Evolutionary conservation across 2,888 invertebrate species (phyloP), one percentile per base, ranked within the genome.

Genomic region (Clusia tigrina): DNA sequence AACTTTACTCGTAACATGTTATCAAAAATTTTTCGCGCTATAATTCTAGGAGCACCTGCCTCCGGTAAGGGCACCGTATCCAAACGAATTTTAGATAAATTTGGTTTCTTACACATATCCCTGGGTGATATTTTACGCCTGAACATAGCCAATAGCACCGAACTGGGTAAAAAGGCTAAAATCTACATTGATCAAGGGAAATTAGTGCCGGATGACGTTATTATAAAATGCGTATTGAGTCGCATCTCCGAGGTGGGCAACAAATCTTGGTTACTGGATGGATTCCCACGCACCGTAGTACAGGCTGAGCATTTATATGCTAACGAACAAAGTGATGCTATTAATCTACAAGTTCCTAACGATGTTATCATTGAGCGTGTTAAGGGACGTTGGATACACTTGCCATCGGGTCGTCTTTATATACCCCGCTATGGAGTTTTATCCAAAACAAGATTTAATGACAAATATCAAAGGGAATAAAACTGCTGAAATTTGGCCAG

Each of bases 41-140:
- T 96, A 64, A 95, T 97, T 75, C 87, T 97, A 73, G 97, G 97
- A 5, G 95, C 96, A 26, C 97, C 97, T 51, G 97, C 94, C 6
- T 96, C 96, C 1, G 97, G 97, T 22, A 94, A 94, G 81, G 94
- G 94, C 10, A 98, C 98, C 2, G 94, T 98, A 78, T 95, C 97
- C 0, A 88, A 90, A n/a, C 87, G 96, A 70, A 96, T 98, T 73
- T 90, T 95, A 2, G 89, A 91, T 71, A 91, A 90, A 75, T 98
- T 96, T 81, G 88, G 88, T 68, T 86, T 97, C 72, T 87, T 88
- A 72, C 96, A 98, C 85, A 87, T 98, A 57, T 93, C 97, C 2
- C 95, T 94, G 83, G 98, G 98, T 0, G 97, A 98, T 83, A 88
- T 94, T 69, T 85, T 98, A n/a, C 87, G 98, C 71, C 86, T 89